phyloP scores from a whole-genome alignment of 2,888 invertebrate genomes.

The Spisula solida region DNA sequence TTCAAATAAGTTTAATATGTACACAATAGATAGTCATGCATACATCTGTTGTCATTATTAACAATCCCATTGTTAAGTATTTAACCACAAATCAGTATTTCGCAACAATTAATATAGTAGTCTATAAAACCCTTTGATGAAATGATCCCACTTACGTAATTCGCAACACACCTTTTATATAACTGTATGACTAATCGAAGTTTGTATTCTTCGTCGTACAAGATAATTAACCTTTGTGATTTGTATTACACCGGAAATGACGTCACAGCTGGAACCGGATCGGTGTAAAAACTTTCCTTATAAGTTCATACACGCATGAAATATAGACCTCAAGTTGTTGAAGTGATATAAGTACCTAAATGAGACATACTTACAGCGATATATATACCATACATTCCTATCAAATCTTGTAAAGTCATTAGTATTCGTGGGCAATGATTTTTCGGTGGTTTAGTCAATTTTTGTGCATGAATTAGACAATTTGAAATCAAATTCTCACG shows the following conservation, averaged over 20 bases:
- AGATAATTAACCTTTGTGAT: slow-evolving; percentile 4
- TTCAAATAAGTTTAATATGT: no score
- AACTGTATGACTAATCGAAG: not conserved
- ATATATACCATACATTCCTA: no score
- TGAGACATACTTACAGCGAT: no score
- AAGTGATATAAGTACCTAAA: no score
- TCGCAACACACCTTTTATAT: not conserved
- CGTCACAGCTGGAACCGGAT: not conserved
- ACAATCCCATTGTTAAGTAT: not conserved
- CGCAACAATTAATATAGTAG: not conserved
- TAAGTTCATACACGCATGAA: not conserved
- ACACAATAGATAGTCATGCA: no score
- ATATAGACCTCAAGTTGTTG: no score
- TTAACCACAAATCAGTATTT: not conserved
- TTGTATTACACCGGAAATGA: not conserved
- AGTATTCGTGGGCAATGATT: no score
- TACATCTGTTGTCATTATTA: no score
- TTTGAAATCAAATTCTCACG: no score
- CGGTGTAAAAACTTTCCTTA: not conserved
- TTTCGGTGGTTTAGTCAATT: no score
- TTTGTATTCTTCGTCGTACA: not conserved
- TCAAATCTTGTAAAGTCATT: no score
- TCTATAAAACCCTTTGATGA: not conserved
- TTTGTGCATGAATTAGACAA: no score
- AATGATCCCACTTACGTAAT: not conserved